These are phyloP conservation scores for Linnaemya tessellans DNA, from an alignment of 2,888 invertebrate species.

Conservation along the genomic window DNA sequence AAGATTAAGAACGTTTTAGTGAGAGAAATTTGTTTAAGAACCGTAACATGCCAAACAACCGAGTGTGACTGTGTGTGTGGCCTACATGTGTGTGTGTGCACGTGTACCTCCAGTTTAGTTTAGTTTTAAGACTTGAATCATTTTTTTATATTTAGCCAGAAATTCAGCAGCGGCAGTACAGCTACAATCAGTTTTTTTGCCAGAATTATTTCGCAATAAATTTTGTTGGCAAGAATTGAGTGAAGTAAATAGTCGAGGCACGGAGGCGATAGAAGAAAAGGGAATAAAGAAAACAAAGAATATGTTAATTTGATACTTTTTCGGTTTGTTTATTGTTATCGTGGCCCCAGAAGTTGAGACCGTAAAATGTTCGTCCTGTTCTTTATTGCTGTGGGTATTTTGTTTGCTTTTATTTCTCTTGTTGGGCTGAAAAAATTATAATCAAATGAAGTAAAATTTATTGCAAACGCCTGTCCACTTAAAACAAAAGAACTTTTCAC, in stretches of 20 bases:
- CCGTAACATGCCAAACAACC: neutral
- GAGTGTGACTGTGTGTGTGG: neutral
- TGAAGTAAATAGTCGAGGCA: slow-evolving; percentile 1
- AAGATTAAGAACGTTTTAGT: neutral
- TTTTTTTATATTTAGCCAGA: slow-evolving; percentile 22
- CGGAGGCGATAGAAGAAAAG: neutral
- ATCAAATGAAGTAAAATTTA: slow-evolving; percentile 69
- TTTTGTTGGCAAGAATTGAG: neutral
- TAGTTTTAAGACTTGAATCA: neutral
- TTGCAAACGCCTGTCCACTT: slow-evolving; percentile 65
- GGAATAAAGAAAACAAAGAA: slow-evolving; percentile 4
- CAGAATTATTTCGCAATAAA: neutral
- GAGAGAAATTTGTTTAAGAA: neutral
- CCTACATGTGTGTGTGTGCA: neutral
- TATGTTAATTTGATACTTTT: slow-evolving; percentile 19
- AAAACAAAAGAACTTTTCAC: slow-evolving; percentile 53
- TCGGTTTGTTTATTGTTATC: neutral
- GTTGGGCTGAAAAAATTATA: slow-evolving; percentile 54
- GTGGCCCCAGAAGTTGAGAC: slow-evolving; percentile 6
- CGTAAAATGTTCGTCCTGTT: slow-evolving; percentile 34
- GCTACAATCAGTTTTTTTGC: neutral
- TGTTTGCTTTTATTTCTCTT: slow-evolving; percentile 9
- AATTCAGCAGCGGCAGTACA: slow-evolving; percentile 1
- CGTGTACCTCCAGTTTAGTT: neutral
- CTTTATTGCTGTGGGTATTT: slow-evolving; percentile 11